Evolutionary conservation across 2,888 invertebrate species (phyloP).

Genomic region (Pachydiplax longipennis): DNA sequence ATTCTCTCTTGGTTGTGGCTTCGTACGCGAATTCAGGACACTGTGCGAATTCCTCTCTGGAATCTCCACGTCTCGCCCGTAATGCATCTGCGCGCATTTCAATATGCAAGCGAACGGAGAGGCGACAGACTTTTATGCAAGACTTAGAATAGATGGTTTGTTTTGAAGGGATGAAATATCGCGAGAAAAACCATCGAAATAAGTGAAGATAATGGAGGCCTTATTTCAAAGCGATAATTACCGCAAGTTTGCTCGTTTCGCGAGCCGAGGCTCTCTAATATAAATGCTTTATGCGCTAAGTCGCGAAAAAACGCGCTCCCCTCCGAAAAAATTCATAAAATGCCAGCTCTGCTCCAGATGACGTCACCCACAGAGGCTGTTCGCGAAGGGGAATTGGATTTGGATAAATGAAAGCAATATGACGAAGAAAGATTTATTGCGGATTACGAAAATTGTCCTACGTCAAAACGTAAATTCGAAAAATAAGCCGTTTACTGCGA

Average conservation of each 20-base stretch:
- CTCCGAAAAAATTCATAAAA: not conserved
- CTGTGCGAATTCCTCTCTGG: not conserved
- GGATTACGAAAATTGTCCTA: not conserved
- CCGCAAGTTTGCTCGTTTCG: not conserved
- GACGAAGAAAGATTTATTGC: not conserved
- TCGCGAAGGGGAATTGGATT: not conserved
- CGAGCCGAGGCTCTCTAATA: not conserved
- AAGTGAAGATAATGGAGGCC: not conserved
- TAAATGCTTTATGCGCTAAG: not conserved
- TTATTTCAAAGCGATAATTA: not conserved
- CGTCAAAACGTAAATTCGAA: not conserved
- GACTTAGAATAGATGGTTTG: not conserved
- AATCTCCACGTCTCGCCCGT: constrained; percentile 12
- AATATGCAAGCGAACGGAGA: not conserved
- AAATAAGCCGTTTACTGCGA: not conserved
- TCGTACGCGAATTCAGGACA: constrained; percentile 16
- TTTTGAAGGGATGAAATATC: not conserved
- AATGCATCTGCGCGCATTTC: constrained; percentile 10
- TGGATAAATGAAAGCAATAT: not conserved
- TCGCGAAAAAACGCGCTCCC: not conserved
- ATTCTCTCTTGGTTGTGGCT: not conserved
- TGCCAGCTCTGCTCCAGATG: not conserved
- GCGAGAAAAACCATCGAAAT: not conserved
- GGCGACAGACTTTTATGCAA: too few species aligned
- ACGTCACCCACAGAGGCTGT: not conserved